Base-by-base conservation (phyloP, 2,797 vertebrate genomes). In the Hydrocynus forskahlii region DNA sequence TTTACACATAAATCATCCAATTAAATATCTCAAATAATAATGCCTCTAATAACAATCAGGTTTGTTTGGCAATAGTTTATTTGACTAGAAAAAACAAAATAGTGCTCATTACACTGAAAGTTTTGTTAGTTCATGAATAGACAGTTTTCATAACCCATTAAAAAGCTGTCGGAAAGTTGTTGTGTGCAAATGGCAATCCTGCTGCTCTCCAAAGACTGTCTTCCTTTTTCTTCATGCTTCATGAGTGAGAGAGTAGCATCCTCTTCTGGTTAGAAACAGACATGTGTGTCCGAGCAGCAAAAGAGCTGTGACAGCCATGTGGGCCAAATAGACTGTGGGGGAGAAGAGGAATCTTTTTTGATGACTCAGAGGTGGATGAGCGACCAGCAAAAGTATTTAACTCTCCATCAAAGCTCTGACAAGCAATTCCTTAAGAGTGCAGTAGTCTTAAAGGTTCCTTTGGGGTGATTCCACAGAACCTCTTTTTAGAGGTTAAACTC, bases 241-340 rank as follows among this genome's bases (percentile, higher is more conserved):
- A 91, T 90, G 84, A 89, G 79, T 92, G 82, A 91, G 91, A 87
- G 82, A 90, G 87, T 87, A 94, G 93, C 91, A 89, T 73, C 92
- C 92, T 90, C 94, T 94, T 88, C 91, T 93, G 94, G 93, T 88
- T 74, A 81, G 87, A 89, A 84, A 82, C 63, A 80, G 64, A 14
- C 9, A 12, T 8, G 5, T n/a, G 43, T 43, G 10, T 13, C 55
- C 54, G 54, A 48, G 3, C 1, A 55, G 21, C 2, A 55, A 21
- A 43, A 50, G 16, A 12, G 29, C 7, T 25, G 35, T 9, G 55
- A 52, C 5, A 48, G 16, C 13, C 17, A 17, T 38, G 19, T 57
- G 29, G 17, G 55, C 63, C 68, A 70, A 50, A 52, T 0, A 52
- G 10, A 29, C 13, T 35, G 25, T 50, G 43, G 6, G 43, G 6